A percentile compares a stretch with the other conserved stretches of the same genome.
Evolutionary conservation across 1,140 invertebrate genomes (phyloP).

Genomic region (Fopius arisanus): DNA sequence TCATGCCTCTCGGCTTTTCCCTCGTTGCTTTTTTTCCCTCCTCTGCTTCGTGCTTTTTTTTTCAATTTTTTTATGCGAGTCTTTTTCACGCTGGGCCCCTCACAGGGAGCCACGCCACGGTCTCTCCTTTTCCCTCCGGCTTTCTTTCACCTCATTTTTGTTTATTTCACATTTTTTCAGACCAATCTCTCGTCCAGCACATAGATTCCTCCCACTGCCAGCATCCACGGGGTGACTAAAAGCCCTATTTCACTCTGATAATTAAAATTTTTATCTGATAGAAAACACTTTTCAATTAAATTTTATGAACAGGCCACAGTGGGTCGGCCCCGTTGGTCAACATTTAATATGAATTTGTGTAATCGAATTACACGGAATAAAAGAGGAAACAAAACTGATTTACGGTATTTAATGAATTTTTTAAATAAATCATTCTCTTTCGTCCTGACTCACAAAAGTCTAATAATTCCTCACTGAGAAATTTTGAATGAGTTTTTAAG

Average conservation of each 20-base stretch:
- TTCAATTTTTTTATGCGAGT: background rate
- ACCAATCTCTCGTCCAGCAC: background rate
- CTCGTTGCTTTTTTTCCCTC: background rate
- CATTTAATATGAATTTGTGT: too few relatives aligned
- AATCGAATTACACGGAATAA: too few relatives aligned
- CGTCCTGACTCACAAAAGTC: background rate
- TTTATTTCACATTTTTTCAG: background rate
- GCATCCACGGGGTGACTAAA: background rate
- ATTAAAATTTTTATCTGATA: background rate
- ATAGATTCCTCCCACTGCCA: background rate
- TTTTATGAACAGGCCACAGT: too few relatives aligned
- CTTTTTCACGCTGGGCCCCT: slow-evolving; percentile 3
- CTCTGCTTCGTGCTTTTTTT: background rate
- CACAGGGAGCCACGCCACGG: background rate
- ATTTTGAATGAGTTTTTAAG: background rate
- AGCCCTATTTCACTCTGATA: background rate
- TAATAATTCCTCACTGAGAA: background rate
- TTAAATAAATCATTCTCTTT: background rate
- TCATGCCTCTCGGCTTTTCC: background rate
- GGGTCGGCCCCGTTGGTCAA: too few relatives aligned
- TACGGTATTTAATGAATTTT: too few relatives aligned
- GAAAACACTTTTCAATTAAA: background rate
- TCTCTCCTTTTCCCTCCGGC: background rate
- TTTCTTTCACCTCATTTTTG: background rate
- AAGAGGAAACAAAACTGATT: too few relatives aligned